A percentile compares a stretch with the other conserved stretches of the same genome.
These are phyloP conservation scores for Actinernus sp. DNA, from an alignment of 92 coral and sea anemone genomes.

Conservation along the genomic window DNA sequence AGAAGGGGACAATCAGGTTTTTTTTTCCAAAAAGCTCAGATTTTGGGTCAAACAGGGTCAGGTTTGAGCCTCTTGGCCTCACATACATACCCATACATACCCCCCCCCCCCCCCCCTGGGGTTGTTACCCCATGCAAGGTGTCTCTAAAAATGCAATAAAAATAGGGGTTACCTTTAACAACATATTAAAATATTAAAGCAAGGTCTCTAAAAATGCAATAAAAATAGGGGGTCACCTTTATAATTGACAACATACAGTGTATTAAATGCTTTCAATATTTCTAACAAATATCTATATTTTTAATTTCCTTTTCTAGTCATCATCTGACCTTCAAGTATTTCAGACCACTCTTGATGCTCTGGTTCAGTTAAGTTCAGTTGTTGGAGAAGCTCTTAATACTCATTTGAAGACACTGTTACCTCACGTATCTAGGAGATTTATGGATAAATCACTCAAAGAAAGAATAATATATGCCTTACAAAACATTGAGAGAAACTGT, in stretches of 20 bases:
- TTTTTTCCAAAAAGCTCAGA: no score
- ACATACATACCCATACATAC: no score
- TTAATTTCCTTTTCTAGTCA: conserved; percentile 55
- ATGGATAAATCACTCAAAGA: conserved; percentile 96
- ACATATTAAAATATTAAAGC: no score
- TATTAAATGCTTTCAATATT: background rate
- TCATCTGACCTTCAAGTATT: conserved; percentile 81
- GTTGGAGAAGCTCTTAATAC: conserved; percentile 79
- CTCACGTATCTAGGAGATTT: conserved; percentile 92
- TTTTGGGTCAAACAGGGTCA: no score
- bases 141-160: no score
- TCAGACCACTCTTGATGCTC: conserved; percentile 77
- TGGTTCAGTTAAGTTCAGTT: conserved; percentile 86
- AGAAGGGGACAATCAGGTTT: no score
- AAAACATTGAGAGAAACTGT: conserved; percentile 83
- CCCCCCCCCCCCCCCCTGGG: no score
- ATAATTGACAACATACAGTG: background rate
- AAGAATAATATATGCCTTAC: conserved; percentile 83
- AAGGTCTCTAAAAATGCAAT: no score
- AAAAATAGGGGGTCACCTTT: no score
- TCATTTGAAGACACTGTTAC: conserved; percentile 87
- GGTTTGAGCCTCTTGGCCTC: no score
- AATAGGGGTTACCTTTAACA: no score
- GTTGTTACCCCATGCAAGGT: no score
- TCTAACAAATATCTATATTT: background rate